These are phyloP conservation scores for Trissolcus brochymenae DNA, from an alignment of 2,888 invertebrate species.

Conservation along the genomic window DNA sequence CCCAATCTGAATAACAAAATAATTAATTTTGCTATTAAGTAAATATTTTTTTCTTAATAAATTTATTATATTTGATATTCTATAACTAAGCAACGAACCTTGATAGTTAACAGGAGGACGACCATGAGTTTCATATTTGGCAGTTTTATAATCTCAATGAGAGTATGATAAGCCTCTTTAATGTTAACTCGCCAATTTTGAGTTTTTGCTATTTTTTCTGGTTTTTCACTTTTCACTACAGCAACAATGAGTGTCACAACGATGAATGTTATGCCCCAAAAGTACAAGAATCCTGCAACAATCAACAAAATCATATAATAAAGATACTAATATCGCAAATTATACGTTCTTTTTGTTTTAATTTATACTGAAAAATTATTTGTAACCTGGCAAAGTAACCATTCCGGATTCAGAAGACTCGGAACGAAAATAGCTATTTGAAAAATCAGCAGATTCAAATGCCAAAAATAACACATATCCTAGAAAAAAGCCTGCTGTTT, in stretches of 20 bases:
- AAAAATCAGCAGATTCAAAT: conserved; percentile 96
- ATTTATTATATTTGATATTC: no score
- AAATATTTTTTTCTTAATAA: neutral
- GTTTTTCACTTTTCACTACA: conserved; percentile 88
- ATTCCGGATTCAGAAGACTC: conserved; percentile 84
- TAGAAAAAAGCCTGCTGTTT: conserved; percentile 97
- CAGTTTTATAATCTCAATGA: conserved; percentile 89
- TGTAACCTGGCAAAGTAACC: conserved; percentile 80
- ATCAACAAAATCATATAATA: neutral
- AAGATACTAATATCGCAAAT: no score
- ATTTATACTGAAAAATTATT: neutral
- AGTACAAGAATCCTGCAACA: conserved; percentile 87
- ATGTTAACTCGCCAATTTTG: conserved; percentile 77
- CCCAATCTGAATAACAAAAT: conserved; percentile 82
- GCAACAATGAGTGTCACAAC: conserved; percentile 92
- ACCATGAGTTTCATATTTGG: conserved; percentile 88
- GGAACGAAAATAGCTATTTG: conserved; percentile 91
- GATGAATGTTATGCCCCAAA: conserved; percentile 96
- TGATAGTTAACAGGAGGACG: conserved; percentile 90
- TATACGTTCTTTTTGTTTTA: neutral
- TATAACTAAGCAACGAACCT: conserved; percentile 78
- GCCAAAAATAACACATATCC: conserved; percentile 98
- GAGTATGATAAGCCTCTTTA: conserved; percentile 87
- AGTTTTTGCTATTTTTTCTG: conserved; percentile 72
- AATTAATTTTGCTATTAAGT: conserved; percentile 11